Base-by-base conservation (phyloP, 2,888 invertebrate species). In the Tetranychus truncatus region DNA sequence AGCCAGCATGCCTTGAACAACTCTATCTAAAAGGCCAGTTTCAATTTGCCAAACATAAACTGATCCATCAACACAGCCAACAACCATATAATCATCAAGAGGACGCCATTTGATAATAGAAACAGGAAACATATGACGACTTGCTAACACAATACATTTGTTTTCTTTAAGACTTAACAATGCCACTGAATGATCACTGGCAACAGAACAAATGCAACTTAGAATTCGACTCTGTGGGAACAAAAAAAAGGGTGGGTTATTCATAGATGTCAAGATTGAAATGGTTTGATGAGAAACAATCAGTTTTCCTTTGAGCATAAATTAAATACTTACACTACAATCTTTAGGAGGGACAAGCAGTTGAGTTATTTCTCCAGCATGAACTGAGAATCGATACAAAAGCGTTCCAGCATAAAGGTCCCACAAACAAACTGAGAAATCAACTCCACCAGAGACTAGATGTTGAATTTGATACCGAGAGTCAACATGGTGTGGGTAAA, bases 31-130 rank as follows among this genome's bases (percentile, higher is more conserved):
- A 82, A 96, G 95, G 0, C 95, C 87, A 1, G 97, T 99, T 84
- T 99, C 99, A 95, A 99, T 97, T 86, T 99, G 97, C 99, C 99
- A 99, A 0, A 99, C 95, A 83, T 95, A 96, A 1, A 97, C 95
- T 0, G 95, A 93, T 2, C 96, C 95, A 83, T 99, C 97, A 8
- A 93, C 91, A 83, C 95, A 95, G 0, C 93, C 94, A 21, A 97
- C 93, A 78, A 96, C 91, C 87, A 99, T 91, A 82, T 96, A 99
- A 83, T 99, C 99, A 81, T 99, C 97, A 2, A 94, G 86, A 0
- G 97, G 95, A 71, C 95, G 86, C 95, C 95, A 96, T 82, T 95
- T 95, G 79, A 97, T 94, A 46, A 89, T 89, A 44, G 92, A 90
- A 44, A 99, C 93, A 0, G 99, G 97, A 83, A 95, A 97, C 66